Base-by-base conservation (phyloP, 2,888 invertebrate genomes). In the Clanis bilineata region DNA sequence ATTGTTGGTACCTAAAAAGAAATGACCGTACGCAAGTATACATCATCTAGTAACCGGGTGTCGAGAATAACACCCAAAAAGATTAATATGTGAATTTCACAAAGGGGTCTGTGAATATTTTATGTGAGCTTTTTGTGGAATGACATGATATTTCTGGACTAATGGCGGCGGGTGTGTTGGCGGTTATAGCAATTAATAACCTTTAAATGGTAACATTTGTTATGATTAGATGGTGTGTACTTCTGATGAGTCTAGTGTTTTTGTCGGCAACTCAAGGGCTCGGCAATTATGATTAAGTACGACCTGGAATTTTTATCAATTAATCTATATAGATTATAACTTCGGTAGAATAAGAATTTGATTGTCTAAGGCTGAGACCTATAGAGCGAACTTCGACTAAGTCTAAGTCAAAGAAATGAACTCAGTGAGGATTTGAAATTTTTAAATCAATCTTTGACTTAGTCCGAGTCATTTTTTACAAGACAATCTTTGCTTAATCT, bases 71-170 rank as follows among this genome's bases (percentile, higher is more conserved):
- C 68, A 69, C 64, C 68, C 65, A 64, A 69, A 72, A 72, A 74
- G 76, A 78, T 76, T 77, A 72, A 73, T 76, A 69, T 59, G 62
- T 69, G 64, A 68, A 72, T 64, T 71, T 69, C 66, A 70, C 61
- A 72, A 73, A 70, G 56, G 61, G 63, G 59, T 63, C 62, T 45
- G 43, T 59, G 63, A 66, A 72, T 72, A 72, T 71, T 72, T 72
- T 56, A 66, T 59, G 63, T 58, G 59, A 62, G 65, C 64, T 70
- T 72, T 74, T 71, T 70, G 63, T 64, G 64, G 58, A 69, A 67
- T 69, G 66, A 68, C 60, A 62, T 59, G 58, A 65, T 65, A 69
- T 68, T 65, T 58, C 60, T 68, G 68, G 71, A 70, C 68, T 63
- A 72, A 75, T 73, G 57, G 61, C 57, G 44, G 54, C 38, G 51